Evolutionary conservation across 1,140 invertebrate species (phyloP).

Genomic region (Lordiphosa stackelbergi): DNA sequence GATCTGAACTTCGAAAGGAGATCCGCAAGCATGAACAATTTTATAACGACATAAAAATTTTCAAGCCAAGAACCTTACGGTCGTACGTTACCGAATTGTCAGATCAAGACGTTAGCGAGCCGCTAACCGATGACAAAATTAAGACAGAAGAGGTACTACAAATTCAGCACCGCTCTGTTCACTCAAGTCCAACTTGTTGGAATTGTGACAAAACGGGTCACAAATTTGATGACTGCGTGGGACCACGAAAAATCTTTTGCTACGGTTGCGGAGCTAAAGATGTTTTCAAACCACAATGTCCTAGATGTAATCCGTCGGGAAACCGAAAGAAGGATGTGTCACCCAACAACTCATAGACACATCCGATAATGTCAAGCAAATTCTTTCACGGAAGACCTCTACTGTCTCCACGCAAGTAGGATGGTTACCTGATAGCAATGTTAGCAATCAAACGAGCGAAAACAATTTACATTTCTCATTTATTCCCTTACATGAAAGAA

Average conservation of each 20-base stretch:
- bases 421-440: too few relatives aligned
- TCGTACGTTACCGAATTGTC: not conserved
- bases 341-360: not conserved
- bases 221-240: too few relatives aligned
- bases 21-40: constrained; percentile 7
- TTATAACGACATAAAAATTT: constrained; percentile 9
- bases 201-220: not conserved
- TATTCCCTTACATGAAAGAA: too few relatives aligned
- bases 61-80: not conserved
- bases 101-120: too few relatives aligned
- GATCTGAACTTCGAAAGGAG: not conserved
- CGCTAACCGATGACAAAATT: too few relatives aligned
- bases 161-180: too few relatives aligned
- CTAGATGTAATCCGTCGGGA: not conserved
- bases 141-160: too few relatives aligned
- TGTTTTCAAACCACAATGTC: not conserved
- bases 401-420: too few relatives aligned
- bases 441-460: too few relatives aligned
- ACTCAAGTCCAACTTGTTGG: too few relatives aligned
- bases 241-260: not conserved
- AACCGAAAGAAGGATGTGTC: not conserved
- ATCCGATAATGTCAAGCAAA: not conserved
- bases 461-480: too few relatives aligned
- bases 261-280: not conserved
- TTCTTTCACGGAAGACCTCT: too few relatives aligned